Conservation (phyloP, 2,113 vertebrate genomes). For the Morone saxatilis region DNA sequence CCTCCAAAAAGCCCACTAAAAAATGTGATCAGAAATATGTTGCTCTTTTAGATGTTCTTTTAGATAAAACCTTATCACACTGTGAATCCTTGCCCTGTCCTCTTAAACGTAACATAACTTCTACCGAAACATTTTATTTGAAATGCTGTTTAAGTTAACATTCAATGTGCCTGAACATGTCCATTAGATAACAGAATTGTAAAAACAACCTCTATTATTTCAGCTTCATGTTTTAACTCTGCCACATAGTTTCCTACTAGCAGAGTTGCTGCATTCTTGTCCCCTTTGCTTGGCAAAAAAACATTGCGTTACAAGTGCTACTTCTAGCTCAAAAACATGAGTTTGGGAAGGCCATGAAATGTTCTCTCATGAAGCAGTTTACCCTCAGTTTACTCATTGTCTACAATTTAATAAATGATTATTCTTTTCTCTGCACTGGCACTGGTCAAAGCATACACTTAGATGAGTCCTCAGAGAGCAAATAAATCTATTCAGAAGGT, state of each 20-base stretch:
- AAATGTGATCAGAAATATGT: neutral
- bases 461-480: slow-evolving; percentile 18
- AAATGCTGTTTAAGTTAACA: slow-evolving; percentile 32
- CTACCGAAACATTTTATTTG: slow-evolving; percentile 22
- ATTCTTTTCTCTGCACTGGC: slow-evolving; percentile 1
- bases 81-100: neutral
- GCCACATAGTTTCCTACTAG: neutral
- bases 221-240: slow-evolving; percentile 6
- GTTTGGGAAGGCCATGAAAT: slow-evolving; percentile 2
- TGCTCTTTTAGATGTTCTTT: slow-evolving; percentile 22
- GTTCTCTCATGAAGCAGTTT: slow-evolving; percentile 23
- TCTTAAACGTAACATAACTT: slow-evolving; percentile 30
- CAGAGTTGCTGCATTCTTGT: neutral
- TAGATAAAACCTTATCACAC: slow-evolving; percentile 10
- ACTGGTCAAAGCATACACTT: slow-evolving; percentile 2
- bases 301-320: neutral
- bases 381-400: slow-evolving; percentile 10
- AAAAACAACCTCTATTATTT: slow-evolving; percentile 23
- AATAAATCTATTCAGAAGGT: slow-evolving; percentile 24
- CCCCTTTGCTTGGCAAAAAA: neutral
- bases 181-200: slow-evolving; percentile 2
- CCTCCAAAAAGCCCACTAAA: neutral
- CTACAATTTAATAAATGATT: slow-evolving; percentile 18
- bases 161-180: slow-evolving; percentile 9
- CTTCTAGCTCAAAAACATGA: neutral